Evolutionary conservation across 1,140 invertebrate species (phyloP).

Genomic region (Bombus pyrosoma): DNA sequence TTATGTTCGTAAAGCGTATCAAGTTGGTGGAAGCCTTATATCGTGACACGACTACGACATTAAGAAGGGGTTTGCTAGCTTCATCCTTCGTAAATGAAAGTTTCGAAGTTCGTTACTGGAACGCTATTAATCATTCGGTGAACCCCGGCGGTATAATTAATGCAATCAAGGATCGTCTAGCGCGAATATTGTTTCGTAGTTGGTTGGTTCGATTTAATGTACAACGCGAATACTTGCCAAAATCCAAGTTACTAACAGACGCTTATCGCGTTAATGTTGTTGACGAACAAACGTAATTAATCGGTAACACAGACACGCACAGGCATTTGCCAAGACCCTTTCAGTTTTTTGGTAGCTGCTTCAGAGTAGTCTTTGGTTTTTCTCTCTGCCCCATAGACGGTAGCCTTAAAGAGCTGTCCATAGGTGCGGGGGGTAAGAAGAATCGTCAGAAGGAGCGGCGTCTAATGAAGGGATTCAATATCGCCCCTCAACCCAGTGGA

Average conservation of each 20-base stretch:
- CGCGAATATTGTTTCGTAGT: neutral
- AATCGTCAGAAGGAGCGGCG: conserved; percentile 95
- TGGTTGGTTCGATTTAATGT: neutral
- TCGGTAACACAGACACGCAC: too few relatives aligned
- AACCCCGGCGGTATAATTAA: conserved; percentile 45
- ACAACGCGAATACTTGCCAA: neutral
- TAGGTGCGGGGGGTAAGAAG: conserved; percentile 95
- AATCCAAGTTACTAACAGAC: neutral
- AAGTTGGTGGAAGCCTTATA: neutral
- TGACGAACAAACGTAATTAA: neutral
- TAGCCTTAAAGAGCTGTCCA: conserved; percentile 80
- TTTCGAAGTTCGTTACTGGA: conserved; percentile 35
- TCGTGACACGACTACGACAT: conserved; percentile 1
- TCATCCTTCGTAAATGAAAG: conserved; percentile 15
- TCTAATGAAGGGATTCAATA: conserved; percentile 97
- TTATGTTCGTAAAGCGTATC: neutral
- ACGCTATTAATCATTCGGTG: conserved; percentile 51
- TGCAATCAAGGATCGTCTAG: conserved; percentile 41
- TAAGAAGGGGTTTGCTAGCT: neutral
- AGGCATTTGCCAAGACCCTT: conserved; percentile 30
- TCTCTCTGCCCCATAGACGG: conserved; percentile 74
- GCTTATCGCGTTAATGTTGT: neutral
- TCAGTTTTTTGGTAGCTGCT: conserved; percentile 67
- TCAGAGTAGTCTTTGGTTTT: conserved; percentile 62
- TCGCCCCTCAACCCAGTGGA: conserved; percentile 86